These are phyloP conservation scores for Melanostoma mellinum DNA, from an alignment of 2,888 invertebrate species.

Conservation along the genomic window DNA sequence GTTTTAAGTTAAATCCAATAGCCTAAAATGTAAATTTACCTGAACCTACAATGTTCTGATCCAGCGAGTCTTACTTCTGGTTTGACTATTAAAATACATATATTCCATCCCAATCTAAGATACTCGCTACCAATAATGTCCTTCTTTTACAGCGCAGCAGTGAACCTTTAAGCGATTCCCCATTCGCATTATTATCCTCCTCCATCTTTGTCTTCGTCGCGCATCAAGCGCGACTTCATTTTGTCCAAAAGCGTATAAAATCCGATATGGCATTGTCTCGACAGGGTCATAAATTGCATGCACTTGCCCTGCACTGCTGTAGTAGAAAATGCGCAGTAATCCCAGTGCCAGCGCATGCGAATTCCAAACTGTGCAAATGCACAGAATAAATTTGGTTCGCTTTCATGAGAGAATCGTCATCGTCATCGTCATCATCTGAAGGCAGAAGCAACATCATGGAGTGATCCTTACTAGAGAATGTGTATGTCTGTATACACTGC, in stretches of 20 bases:
- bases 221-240: slow-evolving; percentile 63
- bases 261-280: slow-evolving; percentile 73
- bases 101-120: not conserved
- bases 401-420: slow-evolving; percentile 55
- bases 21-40: slow-evolving; percentile 58
- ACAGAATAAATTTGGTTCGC: slow-evolving; percentile 65
- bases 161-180: slow-evolving; percentile 42
- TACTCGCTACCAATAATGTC: slow-evolving; percentile 64
- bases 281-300: slow-evolving; percentile 70
- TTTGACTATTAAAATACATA: slow-evolving; percentile 39
- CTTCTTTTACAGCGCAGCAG: slow-evolving; percentile 25
- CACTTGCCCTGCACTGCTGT: slow-evolving; percentile 63
- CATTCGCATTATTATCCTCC: slow-evolving; percentile 53
- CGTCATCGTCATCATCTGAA: slow-evolving; percentile 32
- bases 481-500: slow-evolving; percentile 15
- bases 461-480: slow-evolving; percentile 41
- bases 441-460: slow-evolving; percentile 19
- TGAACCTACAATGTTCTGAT: slow-evolving; percentile 14
- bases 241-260: slow-evolving; percentile 70
- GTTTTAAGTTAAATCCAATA: slow-evolving; percentile 13
- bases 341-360: slow-evolving; percentile 17
- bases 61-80: slow-evolving; percentile 2
- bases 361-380: slow-evolving; percentile 29
- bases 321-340: not conserved
- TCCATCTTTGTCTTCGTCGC: slow-evolving; percentile 46